phyloP scores from a whole-genome alignment of 1,140 invertebrate species.

The Drusus annulatus region DNA sequence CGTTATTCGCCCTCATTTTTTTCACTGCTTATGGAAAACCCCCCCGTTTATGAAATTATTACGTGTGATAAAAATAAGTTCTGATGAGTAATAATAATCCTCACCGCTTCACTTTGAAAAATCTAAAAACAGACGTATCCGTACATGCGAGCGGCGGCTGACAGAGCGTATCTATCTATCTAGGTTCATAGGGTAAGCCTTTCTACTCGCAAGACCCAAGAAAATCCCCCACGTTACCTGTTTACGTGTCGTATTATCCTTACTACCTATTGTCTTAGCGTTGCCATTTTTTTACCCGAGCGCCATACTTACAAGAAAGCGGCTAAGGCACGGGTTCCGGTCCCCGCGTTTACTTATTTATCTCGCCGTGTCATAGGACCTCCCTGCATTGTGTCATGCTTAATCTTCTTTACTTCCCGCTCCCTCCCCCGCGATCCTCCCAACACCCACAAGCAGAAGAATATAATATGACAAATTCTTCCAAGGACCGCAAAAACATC shows the following conservation, averaged over 20 bases:
- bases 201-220: not conserved
- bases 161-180: too few relatives aligned
- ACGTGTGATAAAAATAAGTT: not conserved
- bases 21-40: too few relatives aligned
- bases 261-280: constrained; percentile 47
- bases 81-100: too few relatives aligned
- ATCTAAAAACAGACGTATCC: too few relatives aligned
- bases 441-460: not conserved
- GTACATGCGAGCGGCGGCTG: too few relatives aligned
- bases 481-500: not conserved
- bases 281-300: constrained; percentile 42
- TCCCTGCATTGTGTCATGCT: constrained; percentile 56
- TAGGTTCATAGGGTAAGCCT: too few relatives aligned
- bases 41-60: too few relatives aligned
- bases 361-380: constrained; percentile 52
- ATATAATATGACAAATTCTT: constrained; percentile 47
- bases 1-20: too few relatives aligned
- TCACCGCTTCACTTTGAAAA: too few relatives aligned
- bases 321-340: constrained; percentile 42
- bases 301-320: constrained; percentile 2
- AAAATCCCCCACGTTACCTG: constrained; percentile 20
- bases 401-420: constrained; percentile 50
- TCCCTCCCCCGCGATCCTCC: not conserved
- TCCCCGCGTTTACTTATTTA: constrained; percentile 55
- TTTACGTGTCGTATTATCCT: constrained; percentile 47